Conservation (phyloP, 2,888 invertebrate genomes). For the Empis livida region DNA sequence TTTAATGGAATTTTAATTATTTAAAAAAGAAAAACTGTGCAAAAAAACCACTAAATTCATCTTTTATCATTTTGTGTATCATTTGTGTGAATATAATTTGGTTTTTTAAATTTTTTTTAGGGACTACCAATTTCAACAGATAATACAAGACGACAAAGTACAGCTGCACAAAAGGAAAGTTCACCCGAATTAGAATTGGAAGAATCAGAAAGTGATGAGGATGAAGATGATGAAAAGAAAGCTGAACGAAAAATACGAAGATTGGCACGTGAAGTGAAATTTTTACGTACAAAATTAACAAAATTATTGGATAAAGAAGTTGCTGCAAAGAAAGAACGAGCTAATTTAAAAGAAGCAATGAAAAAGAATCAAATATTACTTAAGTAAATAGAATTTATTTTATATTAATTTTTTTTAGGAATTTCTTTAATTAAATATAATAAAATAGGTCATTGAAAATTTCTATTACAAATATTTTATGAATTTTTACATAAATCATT, state of each 20-base stretch:
- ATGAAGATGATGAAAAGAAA: constrained; percentile 52
- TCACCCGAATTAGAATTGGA: constrained; percentile 46
- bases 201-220: constrained; percentile 47
- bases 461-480: no score
- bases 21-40: not conserved
- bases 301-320: constrained; percentile 50
- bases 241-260: constrained; percentile 58
- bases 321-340: constrained; percentile 65
- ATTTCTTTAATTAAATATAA: no score
- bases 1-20: not conserved
- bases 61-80: not conserved
- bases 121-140: constrained; percentile 17
- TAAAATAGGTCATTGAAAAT: no score
- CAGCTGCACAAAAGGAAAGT: constrained; percentile 39
- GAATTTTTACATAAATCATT: no score
- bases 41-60: constrained; percentile 5
- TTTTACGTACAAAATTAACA: constrained; percentile 37
- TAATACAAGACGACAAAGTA: constrained; percentile 32
- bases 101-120: constrained; percentile 1
- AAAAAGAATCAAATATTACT: constrained; percentile 67
- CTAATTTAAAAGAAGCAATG: constrained; percentile 63
- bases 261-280: constrained; percentile 36
- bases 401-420: not conserved
- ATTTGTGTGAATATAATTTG: no score
- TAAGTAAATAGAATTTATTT: constrained; percentile 37